Conservation (phyloP, 2,888 invertebrate species). For the Brachyptera putata region DNA sequence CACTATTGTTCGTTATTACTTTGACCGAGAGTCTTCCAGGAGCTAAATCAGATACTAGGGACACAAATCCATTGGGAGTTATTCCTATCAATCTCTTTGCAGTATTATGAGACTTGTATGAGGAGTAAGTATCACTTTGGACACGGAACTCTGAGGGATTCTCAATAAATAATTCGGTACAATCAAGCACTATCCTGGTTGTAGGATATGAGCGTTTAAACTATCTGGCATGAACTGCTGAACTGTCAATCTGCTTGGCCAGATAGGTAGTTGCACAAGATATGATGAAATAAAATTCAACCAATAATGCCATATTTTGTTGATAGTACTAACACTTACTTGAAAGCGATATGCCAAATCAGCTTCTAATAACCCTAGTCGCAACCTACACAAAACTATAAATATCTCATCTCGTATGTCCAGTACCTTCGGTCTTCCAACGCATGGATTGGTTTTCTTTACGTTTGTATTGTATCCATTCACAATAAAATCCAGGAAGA, state of each 20-base stretch:
- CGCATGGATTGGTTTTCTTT: background rate
- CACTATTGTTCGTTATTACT: slow-evolving; percentile 28
- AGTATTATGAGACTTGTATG: slow-evolving; percentile 31
- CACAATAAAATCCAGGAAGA: background rate
- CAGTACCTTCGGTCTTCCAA: background rate
- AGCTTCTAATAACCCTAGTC: slow-evolving; percentile 1
- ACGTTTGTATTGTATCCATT: background rate
- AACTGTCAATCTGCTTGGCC: background rate
- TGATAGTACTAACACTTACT: background rate
- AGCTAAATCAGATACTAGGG: slow-evolving; percentile 33
- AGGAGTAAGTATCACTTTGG: slow-evolving; percentile 20
- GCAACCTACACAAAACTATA: background rate
- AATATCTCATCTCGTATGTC: background rate
- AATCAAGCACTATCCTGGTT: slow-evolving; percentile 25
- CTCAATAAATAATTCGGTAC: slow-evolving; percentile 32
- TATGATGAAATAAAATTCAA: background rate
- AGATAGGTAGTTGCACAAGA: background rate
- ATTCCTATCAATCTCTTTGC: slow-evolving; percentile 35
- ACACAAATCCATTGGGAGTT: slow-evolving; percentile 34
- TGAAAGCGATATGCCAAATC: slow-evolving; percentile 17
- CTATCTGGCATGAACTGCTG: background rate
- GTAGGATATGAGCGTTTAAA: background rate
- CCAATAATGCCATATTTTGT: slow-evolving; percentile 11
- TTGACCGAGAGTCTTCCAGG: slow-evolving; percentile 33
- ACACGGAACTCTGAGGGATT: slow-evolving; percentile 23